Evolutionary conservation across 2,113 vertebrate genomes (phyloP).

Genomic region (Oceanodroma tethys): DNA sequence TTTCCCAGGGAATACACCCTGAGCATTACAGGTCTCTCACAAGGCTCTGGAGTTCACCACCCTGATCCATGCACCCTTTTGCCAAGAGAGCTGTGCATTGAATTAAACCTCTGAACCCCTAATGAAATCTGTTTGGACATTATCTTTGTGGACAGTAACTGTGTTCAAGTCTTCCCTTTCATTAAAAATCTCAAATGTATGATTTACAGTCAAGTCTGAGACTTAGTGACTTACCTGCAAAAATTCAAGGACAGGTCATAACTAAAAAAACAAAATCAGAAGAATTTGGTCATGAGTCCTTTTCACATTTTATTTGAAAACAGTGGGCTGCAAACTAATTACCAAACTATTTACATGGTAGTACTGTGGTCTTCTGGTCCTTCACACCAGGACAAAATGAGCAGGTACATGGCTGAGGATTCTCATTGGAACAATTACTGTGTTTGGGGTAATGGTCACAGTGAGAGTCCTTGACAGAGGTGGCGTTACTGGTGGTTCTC

Average conservation of each 20-base stretch:
- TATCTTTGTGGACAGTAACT: background rate
- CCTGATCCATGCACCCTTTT: background rate
- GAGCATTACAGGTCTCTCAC: background rate
- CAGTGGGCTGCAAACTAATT: background rate
- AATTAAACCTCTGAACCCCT: background rate
- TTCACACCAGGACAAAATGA: background rate
- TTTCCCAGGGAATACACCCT: background rate
- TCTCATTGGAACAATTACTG: background rate
- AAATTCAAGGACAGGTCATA: background rate
- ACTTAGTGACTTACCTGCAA: background rate
- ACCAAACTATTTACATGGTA: background rate
- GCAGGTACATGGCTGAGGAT: background rate
- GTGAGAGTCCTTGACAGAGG: background rate
- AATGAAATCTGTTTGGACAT: background rate
- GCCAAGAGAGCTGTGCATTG: background rate
- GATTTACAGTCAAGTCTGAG: background rate
- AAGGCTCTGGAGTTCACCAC: background rate
- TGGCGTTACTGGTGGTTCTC: background rate
- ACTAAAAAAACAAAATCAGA: background rate
- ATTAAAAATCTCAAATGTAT: background rate
- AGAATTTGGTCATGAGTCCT: background rate
- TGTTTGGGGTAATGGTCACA: background rate
- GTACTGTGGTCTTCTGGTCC: background rate
- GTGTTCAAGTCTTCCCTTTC: background rate
- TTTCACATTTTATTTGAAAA: constrained; percentile 45